Conservation (phyloP, 2,113 vertebrate species). For the Fulmarus glacialis region DNA sequence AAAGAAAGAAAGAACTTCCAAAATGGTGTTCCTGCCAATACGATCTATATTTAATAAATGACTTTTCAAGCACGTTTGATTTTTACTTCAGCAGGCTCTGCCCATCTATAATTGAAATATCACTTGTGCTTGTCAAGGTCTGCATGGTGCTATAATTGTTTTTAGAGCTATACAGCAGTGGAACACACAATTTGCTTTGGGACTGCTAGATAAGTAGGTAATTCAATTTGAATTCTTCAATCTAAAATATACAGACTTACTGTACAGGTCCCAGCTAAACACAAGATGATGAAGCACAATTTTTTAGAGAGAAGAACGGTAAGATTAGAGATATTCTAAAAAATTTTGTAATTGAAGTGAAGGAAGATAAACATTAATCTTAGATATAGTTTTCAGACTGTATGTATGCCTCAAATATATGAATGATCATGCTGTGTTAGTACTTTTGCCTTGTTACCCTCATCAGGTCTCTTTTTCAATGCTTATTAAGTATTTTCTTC, state of each 20-base stretch:
- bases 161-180: not conserved
- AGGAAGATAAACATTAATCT: not conserved
- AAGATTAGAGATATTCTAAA: not conserved
- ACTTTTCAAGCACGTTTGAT: not conserved
- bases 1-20: not conserved
- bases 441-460: not conserved
- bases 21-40: not conserved
- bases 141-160: not conserved
- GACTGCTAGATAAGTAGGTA: not conserved
- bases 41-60: slow-evolving; percentile 8
- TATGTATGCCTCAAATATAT: not conserved
- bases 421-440: not conserved
- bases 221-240: not conserved
- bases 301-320: not conserved
- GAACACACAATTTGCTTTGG: not conserved
- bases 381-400: not conserved
- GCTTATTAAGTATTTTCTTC: not conserved
- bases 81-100: not conserved
- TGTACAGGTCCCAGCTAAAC: not conserved
- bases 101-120: slow-evolving; percentile 6
- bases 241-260: not conserved
- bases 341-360: not conserved
- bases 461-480: not conserved
- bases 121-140: not conserved
- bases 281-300: not conserved